These are phyloP conservation scores for Cichladusa arquata DNA, from an alignment of 2,113 vertebrate species.

Conservation along the genomic window DNA sequence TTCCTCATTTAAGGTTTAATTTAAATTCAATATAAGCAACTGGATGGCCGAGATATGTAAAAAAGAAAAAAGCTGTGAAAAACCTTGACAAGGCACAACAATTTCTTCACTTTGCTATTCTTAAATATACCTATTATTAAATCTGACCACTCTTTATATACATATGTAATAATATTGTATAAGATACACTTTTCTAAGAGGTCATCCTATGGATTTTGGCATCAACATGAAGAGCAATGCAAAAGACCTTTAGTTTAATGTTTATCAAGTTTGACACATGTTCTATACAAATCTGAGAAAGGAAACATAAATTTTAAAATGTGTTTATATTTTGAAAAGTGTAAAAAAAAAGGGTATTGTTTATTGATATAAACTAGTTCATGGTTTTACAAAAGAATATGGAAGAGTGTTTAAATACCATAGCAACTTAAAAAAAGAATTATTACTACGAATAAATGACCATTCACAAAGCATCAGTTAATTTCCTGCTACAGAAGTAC, in stretches of 20 bases:
- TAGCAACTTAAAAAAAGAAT: neutral
- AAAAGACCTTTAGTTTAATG: neutral
- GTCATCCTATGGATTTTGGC: neutral
- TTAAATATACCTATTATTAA: neutral
- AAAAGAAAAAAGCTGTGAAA: neutral
- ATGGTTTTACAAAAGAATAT: neutral
- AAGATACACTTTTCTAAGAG: neutral
- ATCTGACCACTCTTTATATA: neutral
- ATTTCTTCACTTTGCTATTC: neutral
- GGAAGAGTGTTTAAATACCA: neutral
- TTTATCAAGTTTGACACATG: neutral
- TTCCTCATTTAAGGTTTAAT: slow-evolving; percentile 50
- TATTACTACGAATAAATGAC: slow-evolving; percentile 8
- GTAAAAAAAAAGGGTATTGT: neutral
- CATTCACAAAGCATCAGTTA: neutral
- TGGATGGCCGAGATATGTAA: neutral
- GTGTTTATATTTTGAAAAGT: neutral
- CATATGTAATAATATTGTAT: neutral
- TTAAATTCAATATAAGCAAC: slow-evolving; percentile 38
- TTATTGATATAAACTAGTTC: neutral
- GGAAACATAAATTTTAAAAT: neutral
- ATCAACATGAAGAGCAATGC: slow-evolving; percentile 13
- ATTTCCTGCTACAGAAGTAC: slow-evolving; percentile 1
- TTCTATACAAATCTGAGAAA: neutral
- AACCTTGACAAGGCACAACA: neutral